Percentiles rank a stretch among this genome's conserved stretches.
phyloP scores from a whole-genome alignment of 2,888 invertebrate species.

The Netelia fuscicornis region DNA sequence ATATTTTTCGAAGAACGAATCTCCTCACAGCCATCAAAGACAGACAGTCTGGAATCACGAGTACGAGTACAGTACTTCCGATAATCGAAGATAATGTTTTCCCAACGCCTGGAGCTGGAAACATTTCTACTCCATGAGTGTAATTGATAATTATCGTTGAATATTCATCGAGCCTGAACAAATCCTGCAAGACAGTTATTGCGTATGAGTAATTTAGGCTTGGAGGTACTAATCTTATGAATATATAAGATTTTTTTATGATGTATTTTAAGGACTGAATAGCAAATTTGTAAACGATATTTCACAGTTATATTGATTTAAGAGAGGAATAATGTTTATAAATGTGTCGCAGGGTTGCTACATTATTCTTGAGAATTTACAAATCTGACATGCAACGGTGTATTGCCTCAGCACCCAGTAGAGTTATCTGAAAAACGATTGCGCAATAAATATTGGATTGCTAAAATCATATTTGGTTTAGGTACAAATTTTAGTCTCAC shows the following conservation, averaged over 20 bases:
- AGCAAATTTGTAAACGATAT: neutral
- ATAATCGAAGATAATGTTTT: neutral
- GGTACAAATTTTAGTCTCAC: slow-evolving; percentile 65
- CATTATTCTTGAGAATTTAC: slow-evolving; percentile 9
- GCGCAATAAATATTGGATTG: neutral
- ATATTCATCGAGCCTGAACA: neutral
- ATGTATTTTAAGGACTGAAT: neutral
- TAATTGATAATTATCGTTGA: neutral
- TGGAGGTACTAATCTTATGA: neutral
- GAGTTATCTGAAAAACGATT: slow-evolving; percentile 71
- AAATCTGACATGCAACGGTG: slow-evolving; percentile 67
- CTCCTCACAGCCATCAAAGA: slow-evolving; percentile 66
- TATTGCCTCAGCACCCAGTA: slow-evolving; percentile 73
- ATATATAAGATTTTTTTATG: neutral
- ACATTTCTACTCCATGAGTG: neutral
- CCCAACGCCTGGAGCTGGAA: neutral
- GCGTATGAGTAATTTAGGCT: neutral
- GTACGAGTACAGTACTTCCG: slow-evolving; percentile 4
- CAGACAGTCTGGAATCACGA: slow-evolving; percentile 48
- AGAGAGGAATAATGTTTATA: neutral
- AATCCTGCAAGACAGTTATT: too few species aligned
- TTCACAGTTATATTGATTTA: neutral
- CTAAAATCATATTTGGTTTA: neutral
- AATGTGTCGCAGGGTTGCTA: neutral
- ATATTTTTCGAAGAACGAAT: slow-evolving; percentile 76